phyloP scores from a whole-genome alignment of 1,140 invertebrate species.

The Archivesica marissinica region DNA sequence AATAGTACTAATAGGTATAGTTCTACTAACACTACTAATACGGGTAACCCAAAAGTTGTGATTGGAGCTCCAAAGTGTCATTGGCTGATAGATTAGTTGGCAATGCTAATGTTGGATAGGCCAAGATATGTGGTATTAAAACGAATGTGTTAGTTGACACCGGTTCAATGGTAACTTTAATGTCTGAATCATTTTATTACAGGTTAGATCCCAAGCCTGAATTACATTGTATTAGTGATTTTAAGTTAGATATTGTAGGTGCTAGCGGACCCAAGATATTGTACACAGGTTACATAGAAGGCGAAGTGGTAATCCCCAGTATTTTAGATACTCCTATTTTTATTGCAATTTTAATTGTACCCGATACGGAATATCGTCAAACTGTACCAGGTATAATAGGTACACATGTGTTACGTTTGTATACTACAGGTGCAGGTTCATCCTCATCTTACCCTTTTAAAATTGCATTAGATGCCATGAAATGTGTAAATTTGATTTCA shows the following conservation, averaged over 20 bases:
- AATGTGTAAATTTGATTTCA: background rate
- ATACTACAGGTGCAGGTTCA: background rate
- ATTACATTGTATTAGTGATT: background rate
- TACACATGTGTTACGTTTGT: slow-evolving; percentile 15
- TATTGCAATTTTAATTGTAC: slow-evolving; percentile 6
- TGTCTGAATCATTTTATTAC: slow-evolving; percentile 32
- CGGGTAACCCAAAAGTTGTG: background rate
- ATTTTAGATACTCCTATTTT: background rate
- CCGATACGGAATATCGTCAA: background rate
- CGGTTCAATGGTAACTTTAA: slow-evolving; percentile 39
- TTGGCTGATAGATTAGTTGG: slow-evolving; percentile 39
- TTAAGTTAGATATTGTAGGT: slow-evolving; percentile 28
- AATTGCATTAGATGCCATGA: background rate
- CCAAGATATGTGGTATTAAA: background rate
- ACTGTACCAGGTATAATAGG: slow-evolving; percentile 13
- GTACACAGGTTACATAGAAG: slow-evolving; percentile 32
- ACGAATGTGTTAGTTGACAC: slow-evolving; percentile 28
- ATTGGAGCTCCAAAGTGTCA: background rate
- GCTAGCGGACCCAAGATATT: slow-evolving; percentile 29
- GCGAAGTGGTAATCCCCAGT: background rate
- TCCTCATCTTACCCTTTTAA: background rate
- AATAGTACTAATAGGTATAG: background rate
- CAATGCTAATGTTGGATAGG: background rate
- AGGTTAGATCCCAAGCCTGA: background rate
- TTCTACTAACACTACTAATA: background rate